Evolutionary conservation across 1,140 invertebrate genomes (phyloP).

Genomic region (Lordiphosa mommai): DNA sequence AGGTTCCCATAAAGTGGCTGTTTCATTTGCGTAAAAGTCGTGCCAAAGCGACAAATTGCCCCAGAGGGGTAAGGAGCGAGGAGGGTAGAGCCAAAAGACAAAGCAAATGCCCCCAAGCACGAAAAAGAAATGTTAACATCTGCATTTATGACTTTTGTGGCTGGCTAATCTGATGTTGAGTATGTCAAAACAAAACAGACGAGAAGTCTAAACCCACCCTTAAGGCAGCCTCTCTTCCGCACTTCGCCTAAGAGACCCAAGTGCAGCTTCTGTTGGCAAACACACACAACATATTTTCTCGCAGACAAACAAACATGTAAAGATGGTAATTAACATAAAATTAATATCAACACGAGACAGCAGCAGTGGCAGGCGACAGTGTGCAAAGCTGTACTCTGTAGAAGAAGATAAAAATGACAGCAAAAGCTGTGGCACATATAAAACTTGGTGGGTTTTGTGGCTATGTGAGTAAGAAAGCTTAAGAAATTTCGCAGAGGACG

Average conservation of each 20-base stretch:
- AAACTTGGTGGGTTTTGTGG: too few relatives aligned
- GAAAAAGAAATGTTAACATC: constrained; percentile 68
- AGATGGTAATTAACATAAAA: constrained; percentile 77
- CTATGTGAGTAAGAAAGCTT: too few relatives aligned
- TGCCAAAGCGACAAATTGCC: constrained; percentile 72
- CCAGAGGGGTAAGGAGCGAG: constrained; percentile 21
- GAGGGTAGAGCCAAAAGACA: constrained; percentile 38
- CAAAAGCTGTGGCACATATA: too few relatives aligned
- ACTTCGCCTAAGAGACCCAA: neutral
- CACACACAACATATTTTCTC: constrained; percentile 18
- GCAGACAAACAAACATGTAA: constrained; percentile 44
- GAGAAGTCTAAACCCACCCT: constrained; percentile 1
- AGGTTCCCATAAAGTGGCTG: constrained; percentile 58
- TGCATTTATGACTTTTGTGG: constrained; percentile 76
- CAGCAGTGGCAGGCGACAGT: too few relatives aligned
- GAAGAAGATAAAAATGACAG: too few relatives aligned
- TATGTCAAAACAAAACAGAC: constrained; percentile 40
- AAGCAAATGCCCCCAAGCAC: constrained; percentile 56
- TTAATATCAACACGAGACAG: constrained; percentile 1
- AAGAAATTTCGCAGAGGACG: too few relatives aligned
- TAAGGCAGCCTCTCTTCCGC: neutral
- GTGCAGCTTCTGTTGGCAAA: constrained; percentile 1
- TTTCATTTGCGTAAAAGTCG: constrained; percentile 70
- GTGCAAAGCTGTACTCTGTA: too few relatives aligned
- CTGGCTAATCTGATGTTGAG: constrained; percentile 71